Conservation (phyloP, 2,888 invertebrate genomes). For the Catocala sponsa region DNA sequence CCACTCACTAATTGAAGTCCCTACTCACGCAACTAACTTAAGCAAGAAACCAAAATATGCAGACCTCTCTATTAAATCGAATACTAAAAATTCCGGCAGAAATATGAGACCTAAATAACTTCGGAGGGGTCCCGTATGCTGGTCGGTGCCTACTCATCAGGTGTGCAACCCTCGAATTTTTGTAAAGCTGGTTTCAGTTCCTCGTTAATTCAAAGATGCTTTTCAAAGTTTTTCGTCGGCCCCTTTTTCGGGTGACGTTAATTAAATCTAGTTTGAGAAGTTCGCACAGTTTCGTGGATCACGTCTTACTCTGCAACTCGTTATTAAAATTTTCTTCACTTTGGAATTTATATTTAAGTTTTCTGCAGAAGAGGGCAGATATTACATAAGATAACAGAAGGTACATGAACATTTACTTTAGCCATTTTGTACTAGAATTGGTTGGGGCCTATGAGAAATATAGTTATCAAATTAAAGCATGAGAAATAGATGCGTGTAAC, state of each 20-base stretch:
- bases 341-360: constrained; percentile 4
- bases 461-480: too few species aligned
- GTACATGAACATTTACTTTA: not conserved
- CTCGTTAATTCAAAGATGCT: constrained; percentile 68
- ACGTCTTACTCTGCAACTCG: constrained; percentile 13
- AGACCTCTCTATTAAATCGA: constrained; percentile 32
- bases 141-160: constrained; percentile 39
- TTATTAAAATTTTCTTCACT: constrained; percentile 22
- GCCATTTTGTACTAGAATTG: too few species aligned
- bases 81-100: constrained; percentile 26
- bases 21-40: constrained; percentile 25
- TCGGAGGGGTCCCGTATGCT: constrained; percentile 28
- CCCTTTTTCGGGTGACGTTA: constrained; percentile 50
- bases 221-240: constrained; percentile 58
- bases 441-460: too few species aligned
- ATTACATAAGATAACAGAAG: too few species aligned
- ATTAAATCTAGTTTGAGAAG: constrained; percentile 59
- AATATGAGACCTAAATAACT: constrained; percentile 31
- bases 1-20: constrained; percentile 58
- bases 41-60: constrained; percentile 18
- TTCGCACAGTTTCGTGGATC: constrained; percentile 19
- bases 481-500: too few species aligned
- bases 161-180: constrained; percentile 54
- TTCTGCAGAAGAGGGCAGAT: not conserved
- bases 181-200: constrained; percentile 56